phyloP scores from a whole-genome alignment of 2,113 vertebrate species.

The Cochlearius cochlearius region DNA sequence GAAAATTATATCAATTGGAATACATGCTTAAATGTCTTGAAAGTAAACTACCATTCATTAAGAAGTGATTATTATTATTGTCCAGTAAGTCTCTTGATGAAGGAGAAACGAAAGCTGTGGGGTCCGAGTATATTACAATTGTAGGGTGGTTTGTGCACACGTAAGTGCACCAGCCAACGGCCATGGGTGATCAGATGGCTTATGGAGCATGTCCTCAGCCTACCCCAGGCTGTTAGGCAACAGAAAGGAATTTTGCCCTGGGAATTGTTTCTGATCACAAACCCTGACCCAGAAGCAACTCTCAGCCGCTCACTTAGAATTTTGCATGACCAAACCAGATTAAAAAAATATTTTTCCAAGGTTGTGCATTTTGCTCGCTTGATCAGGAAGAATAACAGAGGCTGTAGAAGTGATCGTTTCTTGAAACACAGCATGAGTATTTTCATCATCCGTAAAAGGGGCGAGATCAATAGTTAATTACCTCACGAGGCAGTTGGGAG shows the following conservation, averaged over 20 bases:
- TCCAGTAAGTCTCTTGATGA: background rate
- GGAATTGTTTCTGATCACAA: background rate
- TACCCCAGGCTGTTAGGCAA: background rate
- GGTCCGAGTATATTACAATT: no score
- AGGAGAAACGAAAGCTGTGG: background rate
- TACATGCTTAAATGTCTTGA: background rate
- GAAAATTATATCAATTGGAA: background rate
- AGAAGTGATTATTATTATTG: background rate
- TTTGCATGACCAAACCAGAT: background rate
- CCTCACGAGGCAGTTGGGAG: background rate
- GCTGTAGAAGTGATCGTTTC: background rate
- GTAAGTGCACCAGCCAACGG: background rate
- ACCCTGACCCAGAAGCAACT: background rate
- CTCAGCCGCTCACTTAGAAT: background rate
- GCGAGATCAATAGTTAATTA: constrained; percentile 21
- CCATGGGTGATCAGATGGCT: background rate
- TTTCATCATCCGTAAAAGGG: background rate
- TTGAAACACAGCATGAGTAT: background rate
- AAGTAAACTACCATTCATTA: background rate
- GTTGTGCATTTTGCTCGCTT: background rate
- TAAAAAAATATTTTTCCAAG: background rate
- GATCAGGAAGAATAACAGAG: background rate
- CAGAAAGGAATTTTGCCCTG: background rate
- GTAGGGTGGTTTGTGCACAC: background rate
- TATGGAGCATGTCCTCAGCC: background rate